Evolutionary conservation across 2,797 vertebrate species (phyloP).

Genomic region (Oreonectes daqikongensis): DNA sequence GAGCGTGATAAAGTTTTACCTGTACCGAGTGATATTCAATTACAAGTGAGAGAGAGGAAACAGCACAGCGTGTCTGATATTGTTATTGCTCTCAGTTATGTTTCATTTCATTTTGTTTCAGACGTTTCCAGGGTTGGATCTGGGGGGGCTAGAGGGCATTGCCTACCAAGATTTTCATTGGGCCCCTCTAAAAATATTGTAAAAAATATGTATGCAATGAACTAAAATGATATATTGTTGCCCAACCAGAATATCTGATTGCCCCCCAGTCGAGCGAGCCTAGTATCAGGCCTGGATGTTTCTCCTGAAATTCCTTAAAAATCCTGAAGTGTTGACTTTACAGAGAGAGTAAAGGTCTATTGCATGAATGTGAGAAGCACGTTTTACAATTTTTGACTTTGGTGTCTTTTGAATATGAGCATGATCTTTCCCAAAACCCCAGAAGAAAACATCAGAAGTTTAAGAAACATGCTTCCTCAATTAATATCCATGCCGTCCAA

Average conservation of each 20-base stretch:
- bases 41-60: constrained; percentile 61
- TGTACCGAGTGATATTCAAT: constrained; percentile 69
- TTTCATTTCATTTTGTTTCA: background rate
- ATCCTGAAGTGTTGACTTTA: no score
- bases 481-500: background rate
- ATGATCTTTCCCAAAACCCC: background rate
- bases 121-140: background rate
- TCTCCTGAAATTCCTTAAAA: no score
- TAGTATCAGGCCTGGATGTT: no score
- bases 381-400: background rate
- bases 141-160: no score
- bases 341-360: background rate
- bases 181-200: no score
- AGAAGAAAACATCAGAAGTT: background rate
- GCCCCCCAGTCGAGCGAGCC: no score
- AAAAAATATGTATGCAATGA: no score
- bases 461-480: background rate
- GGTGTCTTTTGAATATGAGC: background rate
- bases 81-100: background rate
- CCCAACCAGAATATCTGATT: no score
- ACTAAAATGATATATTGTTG: no score
- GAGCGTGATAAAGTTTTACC: constrained; percentile 47
- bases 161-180: no score
- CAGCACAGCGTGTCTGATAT: constrained; percentile 44
- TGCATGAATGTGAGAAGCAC: background rate